Conservation (phyloP, 2,113 vertebrate genomes). For the Spizaetus ornatus region DNA sequence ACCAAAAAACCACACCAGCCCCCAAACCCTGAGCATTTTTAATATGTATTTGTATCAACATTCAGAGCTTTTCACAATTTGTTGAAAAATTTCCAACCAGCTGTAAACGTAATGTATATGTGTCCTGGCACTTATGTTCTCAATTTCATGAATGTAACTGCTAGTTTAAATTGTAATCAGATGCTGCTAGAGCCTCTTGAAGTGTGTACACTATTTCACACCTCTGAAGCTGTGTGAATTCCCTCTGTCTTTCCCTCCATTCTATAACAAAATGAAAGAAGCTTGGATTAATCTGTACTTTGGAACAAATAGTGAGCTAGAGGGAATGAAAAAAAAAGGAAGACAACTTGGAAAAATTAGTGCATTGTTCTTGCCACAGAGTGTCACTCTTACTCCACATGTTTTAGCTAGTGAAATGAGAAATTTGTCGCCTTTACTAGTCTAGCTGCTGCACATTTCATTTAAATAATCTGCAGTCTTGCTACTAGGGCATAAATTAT, state of each 20-base stretch:
- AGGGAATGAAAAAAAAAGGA: background rate
- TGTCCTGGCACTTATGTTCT: constrained; percentile 4
- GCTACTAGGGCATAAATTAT: background rate
- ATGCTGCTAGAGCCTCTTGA: constrained; percentile 14
- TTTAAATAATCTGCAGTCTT: background rate
- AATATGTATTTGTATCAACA: background rate
- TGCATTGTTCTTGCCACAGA: constrained; percentile 49
- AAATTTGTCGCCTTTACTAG: background rate
- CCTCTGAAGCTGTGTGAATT: constrained; percentile 15
- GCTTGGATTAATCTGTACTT: background rate
- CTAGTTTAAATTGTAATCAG: constrained; percentile 40
- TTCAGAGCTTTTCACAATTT: background rate
- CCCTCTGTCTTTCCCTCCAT: background rate
- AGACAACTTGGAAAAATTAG: background rate
- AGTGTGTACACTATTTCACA: constrained; percentile 17
- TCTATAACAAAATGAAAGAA: background rate
- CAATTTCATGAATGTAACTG: constrained; percentile 28
- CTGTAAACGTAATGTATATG: background rate
- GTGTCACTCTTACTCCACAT: constrained; percentile 58
- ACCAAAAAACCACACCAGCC: background rate
- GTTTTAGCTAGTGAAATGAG: background rate
- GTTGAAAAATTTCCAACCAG: constrained; percentile 9
- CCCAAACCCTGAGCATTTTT: background rate
- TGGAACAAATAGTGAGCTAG: background rate
- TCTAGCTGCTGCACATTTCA: background rate